Percentiles rank a stretch among this genome's conserved stretches.
Conservation (phyloP, 2,797 vertebrate genomes). For the Mastacembelus armatus region DNA sequence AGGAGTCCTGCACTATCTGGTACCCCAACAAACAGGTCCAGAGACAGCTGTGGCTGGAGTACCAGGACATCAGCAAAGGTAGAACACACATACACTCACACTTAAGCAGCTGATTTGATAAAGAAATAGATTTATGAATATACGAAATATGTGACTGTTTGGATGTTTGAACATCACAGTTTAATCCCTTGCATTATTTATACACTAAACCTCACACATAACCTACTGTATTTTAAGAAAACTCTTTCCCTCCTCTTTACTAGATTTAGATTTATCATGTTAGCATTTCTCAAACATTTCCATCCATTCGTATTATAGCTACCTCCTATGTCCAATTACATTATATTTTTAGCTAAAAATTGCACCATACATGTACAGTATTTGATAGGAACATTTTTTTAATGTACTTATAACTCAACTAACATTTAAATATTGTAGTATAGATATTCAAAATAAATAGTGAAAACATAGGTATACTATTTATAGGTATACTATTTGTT, state of each 20-base stretch:
- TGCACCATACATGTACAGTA: too few species aligned
- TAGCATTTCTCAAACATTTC: not conserved
- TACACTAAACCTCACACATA: conserved; percentile 22
- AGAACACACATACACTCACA: conserved; percentile 39
- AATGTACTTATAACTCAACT: too few species aligned
- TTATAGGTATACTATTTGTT: too few species aligned
- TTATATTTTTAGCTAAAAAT: too few species aligned
- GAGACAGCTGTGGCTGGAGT: conserved; percentile 96
- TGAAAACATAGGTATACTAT: too few species aligned
- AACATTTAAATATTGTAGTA: too few species aligned
- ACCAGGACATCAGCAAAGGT: conserved; percentile 99
- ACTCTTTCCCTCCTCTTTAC: not conserved
- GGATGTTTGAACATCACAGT: not conserved
- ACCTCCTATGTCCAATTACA: not conserved
- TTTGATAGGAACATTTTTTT: too few species aligned
- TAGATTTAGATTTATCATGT: not conserved
- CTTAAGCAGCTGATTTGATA: not conserved
- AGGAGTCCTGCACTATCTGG: conserved; percentile 98
- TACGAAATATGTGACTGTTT: conserved; percentile 1
- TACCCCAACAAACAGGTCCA: conserved; percentile 98
- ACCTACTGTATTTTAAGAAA: conserved; percentile 26
- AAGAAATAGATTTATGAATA: not conserved
- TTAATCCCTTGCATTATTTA: conserved; percentile 16
- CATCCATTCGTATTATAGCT: not conserved
- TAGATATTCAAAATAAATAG: too few species aligned